phyloP scores from a whole-genome alignment of 2,888 invertebrate species.

The Pheosia gnoma region DNA sequence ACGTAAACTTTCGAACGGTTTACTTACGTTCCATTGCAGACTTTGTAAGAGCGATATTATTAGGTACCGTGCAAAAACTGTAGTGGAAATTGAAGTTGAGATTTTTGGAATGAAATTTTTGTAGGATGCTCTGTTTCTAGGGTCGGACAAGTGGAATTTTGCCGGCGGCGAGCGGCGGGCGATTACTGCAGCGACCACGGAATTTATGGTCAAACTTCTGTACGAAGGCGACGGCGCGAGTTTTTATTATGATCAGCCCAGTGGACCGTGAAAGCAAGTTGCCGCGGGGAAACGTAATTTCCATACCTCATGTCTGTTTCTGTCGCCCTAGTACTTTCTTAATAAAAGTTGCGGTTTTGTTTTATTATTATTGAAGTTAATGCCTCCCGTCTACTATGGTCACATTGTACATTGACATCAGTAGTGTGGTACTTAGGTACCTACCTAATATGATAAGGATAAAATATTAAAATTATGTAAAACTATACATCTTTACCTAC shows the following conservation, averaged over 20 bases:
- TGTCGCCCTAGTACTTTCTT: slow-evolving; percentile 78
- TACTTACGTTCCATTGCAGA: slow-evolving; percentile 18
- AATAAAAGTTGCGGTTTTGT: slow-evolving; percentile 69
- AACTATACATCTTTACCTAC: no score
- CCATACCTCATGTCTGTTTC: slow-evolving; percentile 81
- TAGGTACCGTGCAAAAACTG: slow-evolving; percentile 1
- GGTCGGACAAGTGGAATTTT: slow-evolving; percentile 61
- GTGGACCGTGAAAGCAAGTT: slow-evolving; percentile 84
- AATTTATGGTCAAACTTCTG: slow-evolving; percentile 85
- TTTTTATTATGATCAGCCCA: slow-evolving; percentile 85
- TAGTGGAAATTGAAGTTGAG: slow-evolving; percentile 17
- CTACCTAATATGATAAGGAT: no score
- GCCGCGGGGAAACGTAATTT: slow-evolving; percentile 79
- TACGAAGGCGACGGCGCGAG: slow-evolving; percentile 81
- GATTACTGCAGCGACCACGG: slow-evolving; percentile 75
- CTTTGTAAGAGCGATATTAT: slow-evolving; percentile 1
- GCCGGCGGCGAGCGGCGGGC: slow-evolving; percentile 68
- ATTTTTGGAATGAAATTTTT: slow-evolving; percentile 15
- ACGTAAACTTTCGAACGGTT: slow-evolving; percentile 17
- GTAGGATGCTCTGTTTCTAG: slow-evolving; percentile 42
- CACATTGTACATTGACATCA: not conserved
- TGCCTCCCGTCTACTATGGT: slow-evolving; percentile 5
- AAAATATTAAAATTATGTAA: no score
- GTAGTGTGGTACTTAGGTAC: no score
- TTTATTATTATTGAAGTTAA: slow-evolving; percentile 36